phyloP scores from a whole-genome alignment of 2,113 vertebrate genomes.

The Callocephalon fimbriatum region DNA sequence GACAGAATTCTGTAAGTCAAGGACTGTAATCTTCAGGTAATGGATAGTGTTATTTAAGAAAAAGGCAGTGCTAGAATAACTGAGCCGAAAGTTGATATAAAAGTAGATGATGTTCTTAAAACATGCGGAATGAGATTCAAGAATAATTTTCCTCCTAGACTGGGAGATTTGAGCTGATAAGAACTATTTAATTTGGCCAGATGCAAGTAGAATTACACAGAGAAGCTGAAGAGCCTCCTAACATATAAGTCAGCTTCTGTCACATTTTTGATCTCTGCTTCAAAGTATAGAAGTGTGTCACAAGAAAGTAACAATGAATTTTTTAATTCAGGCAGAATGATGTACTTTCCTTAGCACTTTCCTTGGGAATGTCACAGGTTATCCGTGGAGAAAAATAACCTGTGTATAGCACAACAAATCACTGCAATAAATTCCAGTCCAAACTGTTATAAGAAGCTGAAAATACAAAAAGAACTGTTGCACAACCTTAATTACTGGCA shows the following conservation, averaged over 20 bases:
- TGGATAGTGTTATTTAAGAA: slow-evolving; percentile 8
- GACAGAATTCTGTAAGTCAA: not conserved
- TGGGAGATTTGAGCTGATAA: not conserved
- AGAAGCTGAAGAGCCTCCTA: not conserved
- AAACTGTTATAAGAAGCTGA: not conserved
- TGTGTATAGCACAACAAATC: not conserved
- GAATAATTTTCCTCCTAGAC: not conserved
- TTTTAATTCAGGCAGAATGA: not conserved
- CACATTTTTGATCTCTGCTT: not conserved
- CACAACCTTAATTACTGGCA: not conserved
- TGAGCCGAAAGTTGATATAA: not conserved
- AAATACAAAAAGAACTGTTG: not conserved
- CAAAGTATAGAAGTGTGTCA: not conserved
- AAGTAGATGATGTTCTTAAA: not conserved
- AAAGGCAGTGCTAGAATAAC: not conserved
- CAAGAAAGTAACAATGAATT: not conserved
- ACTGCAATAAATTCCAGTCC: not conserved
- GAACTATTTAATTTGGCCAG: not conserved
- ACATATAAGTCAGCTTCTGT: not conserved
- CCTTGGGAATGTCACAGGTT: not conserved
- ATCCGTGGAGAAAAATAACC: not conserved
- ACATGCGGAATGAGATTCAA: not conserved
- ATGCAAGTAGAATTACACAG: not conserved
- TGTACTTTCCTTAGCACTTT: not conserved
- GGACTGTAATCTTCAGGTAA: slow-evolving; percentile 1